Evolutionary conservation across 2,888 invertebrate species (phyloP).

Genomic region (Andricus curvator): DNA sequence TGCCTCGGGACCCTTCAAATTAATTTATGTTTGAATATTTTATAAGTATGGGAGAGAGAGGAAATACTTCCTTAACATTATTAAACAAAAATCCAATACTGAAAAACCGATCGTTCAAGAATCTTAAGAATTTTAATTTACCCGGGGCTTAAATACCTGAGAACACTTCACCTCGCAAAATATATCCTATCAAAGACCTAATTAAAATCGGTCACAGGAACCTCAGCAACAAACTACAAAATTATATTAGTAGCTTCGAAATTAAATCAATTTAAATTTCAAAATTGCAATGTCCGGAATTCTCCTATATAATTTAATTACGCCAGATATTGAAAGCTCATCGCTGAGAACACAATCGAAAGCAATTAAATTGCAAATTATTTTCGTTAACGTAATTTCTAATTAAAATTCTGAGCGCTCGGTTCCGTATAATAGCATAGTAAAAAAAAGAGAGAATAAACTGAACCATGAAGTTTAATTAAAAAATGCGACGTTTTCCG

Average conservation of each 20-base stretch:
- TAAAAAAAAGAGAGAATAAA: slow-evolving; percentile 21
- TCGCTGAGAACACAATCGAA: slow-evolving; percentile 35
- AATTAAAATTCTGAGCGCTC: slow-evolving; percentile 37
- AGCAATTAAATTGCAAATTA: slow-evolving; percentile 41
- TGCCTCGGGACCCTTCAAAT: too few species aligned
- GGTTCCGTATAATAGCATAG: slow-evolving; percentile 28
- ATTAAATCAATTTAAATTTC: slow-evolving; percentile 36
- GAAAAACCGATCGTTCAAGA: slow-evolving; percentile 12
- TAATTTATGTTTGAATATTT: too few species aligned
- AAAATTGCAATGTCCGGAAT: slow-evolving; percentile 19
- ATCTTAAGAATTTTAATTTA: slow-evolving; percentile 9
- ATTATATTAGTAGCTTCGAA: slow-evolving; percentile 7
- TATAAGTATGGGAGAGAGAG: too few species aligned
- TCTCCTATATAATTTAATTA: slow-evolving; percentile 35
- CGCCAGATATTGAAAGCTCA: slow-evolving; percentile 28
- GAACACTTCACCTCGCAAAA: too few species aligned
- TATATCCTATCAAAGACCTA: neutral
- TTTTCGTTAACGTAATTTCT: slow-evolving; percentile 39
- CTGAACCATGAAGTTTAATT: slow-evolving; percentile 35
- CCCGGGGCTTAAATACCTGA: too few species aligned
- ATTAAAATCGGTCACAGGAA: slow-evolving; percentile 8
- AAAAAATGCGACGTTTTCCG: slow-evolving; percentile 27
- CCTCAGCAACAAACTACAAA: slow-evolving; percentile 25
- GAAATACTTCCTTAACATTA: too few species aligned
- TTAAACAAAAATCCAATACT: neutral